Percentiles rank a stretch among this genome's conserved stretches.
Conservation (phyloP, 2,797 vertebrate genomes). For the Premnoplex brunnescens region DNA sequence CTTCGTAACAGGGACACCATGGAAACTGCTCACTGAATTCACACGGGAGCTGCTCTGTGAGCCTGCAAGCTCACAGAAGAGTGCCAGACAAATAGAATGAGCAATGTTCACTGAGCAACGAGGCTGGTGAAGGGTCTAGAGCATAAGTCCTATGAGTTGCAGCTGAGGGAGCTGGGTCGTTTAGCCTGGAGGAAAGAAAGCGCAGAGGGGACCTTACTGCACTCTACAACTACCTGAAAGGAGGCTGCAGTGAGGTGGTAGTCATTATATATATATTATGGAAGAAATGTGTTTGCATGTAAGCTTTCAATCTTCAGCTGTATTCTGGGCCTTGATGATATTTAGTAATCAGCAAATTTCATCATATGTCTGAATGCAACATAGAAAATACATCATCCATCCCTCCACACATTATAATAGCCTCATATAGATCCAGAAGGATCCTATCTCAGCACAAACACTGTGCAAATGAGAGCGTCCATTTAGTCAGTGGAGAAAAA, state of each 20-base stretch:
- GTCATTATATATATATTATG: neutral
- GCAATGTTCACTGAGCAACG: neutral
- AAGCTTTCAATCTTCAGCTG: neutral
- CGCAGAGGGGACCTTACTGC: neutral
- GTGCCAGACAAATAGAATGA: neutral
- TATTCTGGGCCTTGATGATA: neutral
- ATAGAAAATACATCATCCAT: neutral
- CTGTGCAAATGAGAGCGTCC: neutral
- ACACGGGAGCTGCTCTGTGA: neutral
- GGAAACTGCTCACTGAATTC: neutral
- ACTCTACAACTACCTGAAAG: neutral
- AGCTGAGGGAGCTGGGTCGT: neutral
- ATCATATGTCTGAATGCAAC: neutral
- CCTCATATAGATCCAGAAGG: neutral
- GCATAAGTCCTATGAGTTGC: neutral
- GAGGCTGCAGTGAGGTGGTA: neutral
- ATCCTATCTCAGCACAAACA: neutral
- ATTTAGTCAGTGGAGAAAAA: neutral
- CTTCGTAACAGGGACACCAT: rapidly evolving
- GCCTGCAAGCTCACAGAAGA: neutral
- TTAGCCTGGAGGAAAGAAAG: neutral
- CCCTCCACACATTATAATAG: neutral
- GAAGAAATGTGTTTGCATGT: neutral
- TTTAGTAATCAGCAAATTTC: neutral
- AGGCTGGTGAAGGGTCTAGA: neutral